phyloP scores from a whole-genome alignment of 1,140 invertebrate species.

The Apis florea region DNA sequence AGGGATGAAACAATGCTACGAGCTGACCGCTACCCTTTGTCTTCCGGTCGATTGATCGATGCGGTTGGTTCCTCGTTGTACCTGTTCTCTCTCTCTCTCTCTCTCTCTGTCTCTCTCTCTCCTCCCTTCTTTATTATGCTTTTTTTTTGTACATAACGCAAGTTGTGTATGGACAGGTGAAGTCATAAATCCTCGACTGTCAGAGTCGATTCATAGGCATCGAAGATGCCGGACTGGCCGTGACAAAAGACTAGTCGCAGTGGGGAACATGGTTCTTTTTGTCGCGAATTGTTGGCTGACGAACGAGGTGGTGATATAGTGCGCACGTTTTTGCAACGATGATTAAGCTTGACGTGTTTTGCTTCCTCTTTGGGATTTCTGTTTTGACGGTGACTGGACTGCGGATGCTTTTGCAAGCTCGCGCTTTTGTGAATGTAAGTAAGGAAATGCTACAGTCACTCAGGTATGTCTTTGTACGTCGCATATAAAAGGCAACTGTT shows the following conservation, averaged over 20 bases:
- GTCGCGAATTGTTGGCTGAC: background rate
- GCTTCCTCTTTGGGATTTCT: too few relatives aligned
- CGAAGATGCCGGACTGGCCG: background rate
- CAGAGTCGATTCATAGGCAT: constrained; percentile 12
- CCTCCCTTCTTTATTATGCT: background rate
- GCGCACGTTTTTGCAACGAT: too few relatives aligned
- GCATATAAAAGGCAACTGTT: too few relatives aligned
- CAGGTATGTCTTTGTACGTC: too few relatives aligned
- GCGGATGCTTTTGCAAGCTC: too few relatives aligned
- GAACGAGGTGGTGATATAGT: too few relatives aligned
- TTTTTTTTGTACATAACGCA: background rate
- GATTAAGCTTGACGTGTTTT: too few relatives aligned
- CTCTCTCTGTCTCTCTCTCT: background rate
- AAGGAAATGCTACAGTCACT: too few relatives aligned
- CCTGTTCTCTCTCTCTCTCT: background rate
- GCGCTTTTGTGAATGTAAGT: too few relatives aligned
- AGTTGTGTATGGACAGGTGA: background rate
- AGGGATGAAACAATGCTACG: constrained; percentile 30
- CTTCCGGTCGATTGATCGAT: constrained; percentile 51
- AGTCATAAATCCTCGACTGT: constrained; percentile 26
- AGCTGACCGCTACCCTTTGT: constrained; percentile 30
- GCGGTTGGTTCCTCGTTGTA: constrained; percentile 1
- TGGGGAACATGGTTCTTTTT: background rate
- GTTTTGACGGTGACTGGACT: background rate
- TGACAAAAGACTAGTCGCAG: background rate